Base-by-base conservation (phyloP, 2,888 invertebrate genomes). In the Drosophila neutralis region DNA sequence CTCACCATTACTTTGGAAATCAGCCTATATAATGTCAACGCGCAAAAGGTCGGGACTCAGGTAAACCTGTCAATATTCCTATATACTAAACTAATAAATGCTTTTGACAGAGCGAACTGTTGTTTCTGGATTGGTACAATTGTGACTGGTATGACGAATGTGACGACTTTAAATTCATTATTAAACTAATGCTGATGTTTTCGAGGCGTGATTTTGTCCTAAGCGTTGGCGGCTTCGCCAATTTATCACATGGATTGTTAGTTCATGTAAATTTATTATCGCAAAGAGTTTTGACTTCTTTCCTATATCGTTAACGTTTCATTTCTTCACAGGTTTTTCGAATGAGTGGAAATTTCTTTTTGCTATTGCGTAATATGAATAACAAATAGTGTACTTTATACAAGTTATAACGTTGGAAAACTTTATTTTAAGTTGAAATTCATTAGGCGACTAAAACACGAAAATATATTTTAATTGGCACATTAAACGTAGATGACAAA, bases 141-240 rank as follows among this genome's bases (percentile, higher is more conserved):
- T 89, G 89, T 29, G 63, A 67, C 13, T 92, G 92, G 92, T 92
- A 91, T 40, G 79, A 90, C 7, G 91, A 92, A 53, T 78, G 83
- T 7, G 65, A 61, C 4, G 84, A 91, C 2, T 92, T 89, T 33
- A 82, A 89, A 60, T 78, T 76, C 27, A 72, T 90, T 10, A 78
- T 90, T 2, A 81, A 80, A 40, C 85, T 92, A 67, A 91, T 92
- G 92, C 61, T 92, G 2, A 33, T 91, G 4, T 87, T 90, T 27
- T 80, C 87, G 0, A 83, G 81, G 29, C 79, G 78, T 5, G 59
- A 72, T 4, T 79, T 91, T 56, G 56, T 65, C 0, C 45, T 92
- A n/a, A 80, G 86, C 51, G 91, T 90, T 0, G 90, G 86, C 0
- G 90, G 91, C 29, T 92, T 91, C 64, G 76, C 87, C 1, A 90